Base-by-base conservation (phyloP, 2,888 invertebrate genomes). In the Pandemis cinnamomeana region DNA sequence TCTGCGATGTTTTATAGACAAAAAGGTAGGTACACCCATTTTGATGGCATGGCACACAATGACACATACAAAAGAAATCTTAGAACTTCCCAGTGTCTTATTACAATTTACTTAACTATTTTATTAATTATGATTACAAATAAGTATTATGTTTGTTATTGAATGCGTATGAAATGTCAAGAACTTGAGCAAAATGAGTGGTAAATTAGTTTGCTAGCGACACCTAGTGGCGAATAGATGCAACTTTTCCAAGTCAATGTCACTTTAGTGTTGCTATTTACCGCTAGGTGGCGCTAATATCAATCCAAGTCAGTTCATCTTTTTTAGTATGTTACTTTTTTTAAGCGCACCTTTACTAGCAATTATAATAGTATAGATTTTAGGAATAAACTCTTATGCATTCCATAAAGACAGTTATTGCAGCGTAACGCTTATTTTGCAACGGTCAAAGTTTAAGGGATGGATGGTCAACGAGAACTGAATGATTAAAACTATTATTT, bases 61-160 rank as follows among this genome's bases (percentile, higher is more conserved):
- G 78, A 78, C 71, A 76, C 67, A 60, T 20, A 41, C 67, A 46
- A 72, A 62, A 74, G 68, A 71, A 53, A 71, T 76, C 48, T 62
- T 11, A 44, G 51, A 8, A 53, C 53, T 1, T 67, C 71, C 55
- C 51, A 71, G 53, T 44, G 6, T 27, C 63, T 1, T n/a, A 42
- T 62, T 46, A 44, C 53, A 20, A 20, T 68, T 62, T 36, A 36
- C 27, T 20, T 20, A 20, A 20, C 7, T n/a, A 42, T 13, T 62
- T 44, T 63, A 63, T 63, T 42, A 44, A 41, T 61, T 15, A n/a
- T 15, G 36, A 44, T 44, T 20, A 41, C 5, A 41, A 61, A 41
- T 44, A 42, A 15, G 44, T 11, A 61, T 3, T 42, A 61, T 67
- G 60, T 60, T 67, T 15, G n/a, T 41, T n/a, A 46, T 64, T 13